Conservation (phyloP, 2,113 vertebrate genomes). For the Shinisaurus crocodilurus region DNA sequence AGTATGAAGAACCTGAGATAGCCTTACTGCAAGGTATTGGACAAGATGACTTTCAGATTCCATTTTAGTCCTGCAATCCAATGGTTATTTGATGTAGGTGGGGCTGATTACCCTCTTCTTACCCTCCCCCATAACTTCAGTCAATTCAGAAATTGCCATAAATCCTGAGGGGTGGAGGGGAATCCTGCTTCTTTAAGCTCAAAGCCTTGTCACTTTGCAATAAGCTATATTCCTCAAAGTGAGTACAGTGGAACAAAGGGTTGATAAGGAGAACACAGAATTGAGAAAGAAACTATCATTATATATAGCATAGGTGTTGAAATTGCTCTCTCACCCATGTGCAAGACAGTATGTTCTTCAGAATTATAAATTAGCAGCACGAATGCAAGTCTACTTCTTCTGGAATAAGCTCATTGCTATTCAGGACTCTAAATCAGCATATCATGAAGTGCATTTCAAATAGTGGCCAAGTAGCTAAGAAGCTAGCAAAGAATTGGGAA, state of each 20-base stretch:
- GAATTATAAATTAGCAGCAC: constrained; percentile 49
- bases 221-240: constrained; percentile 40
- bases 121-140: not conserved
- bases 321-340: constrained; percentile 62
- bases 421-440: constrained; percentile 52
- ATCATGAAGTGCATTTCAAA: constrained; percentile 44
- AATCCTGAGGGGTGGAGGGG: constrained; percentile 11
- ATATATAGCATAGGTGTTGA: constrained; percentile 63
- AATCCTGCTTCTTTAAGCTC: not conserved
- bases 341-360: constrained; percentile 19
- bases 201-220: not conserved
- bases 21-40: not conserved
- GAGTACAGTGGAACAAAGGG: constrained; percentile 23
- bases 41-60: not conserved
- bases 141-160: constrained; percentile 30
- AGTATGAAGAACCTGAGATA: not conserved
- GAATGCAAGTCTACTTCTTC: constrained; percentile 47
- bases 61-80: not conserved
- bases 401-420: constrained; percentile 63
- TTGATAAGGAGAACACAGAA: constrained; percentile 47
- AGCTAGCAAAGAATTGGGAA: constrained; percentile 44
- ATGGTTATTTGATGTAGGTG: not conserved
- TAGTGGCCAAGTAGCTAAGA: constrained; percentile 44
- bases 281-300: constrained; percentile 45
- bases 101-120: not conserved